Percentiles rank a stretch among this genome's conserved stretches.
These are phyloP conservation scores for Drosophila ustulata DNA, from an alignment of 2,888 invertebrate species.

Conservation along the genomic window DNA sequence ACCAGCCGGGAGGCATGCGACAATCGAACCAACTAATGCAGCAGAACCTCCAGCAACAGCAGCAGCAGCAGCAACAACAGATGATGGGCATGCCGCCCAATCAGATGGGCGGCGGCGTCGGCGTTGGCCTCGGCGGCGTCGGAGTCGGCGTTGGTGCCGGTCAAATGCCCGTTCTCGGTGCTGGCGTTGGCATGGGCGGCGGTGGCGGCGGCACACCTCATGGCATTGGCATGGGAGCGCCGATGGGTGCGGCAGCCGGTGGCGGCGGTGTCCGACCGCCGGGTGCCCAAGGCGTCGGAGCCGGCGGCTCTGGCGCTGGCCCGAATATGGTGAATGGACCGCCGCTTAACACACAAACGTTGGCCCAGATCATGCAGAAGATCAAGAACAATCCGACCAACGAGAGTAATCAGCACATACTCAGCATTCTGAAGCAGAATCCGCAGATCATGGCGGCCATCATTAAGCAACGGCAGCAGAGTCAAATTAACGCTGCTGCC, in stretches of 20 bases:
- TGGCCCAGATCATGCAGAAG: conserved; percentile 95
- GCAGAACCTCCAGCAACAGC: conserved; percentile 78
- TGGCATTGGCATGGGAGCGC: conserved; percentile 70
- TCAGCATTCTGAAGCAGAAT: conserved; percentile 96
- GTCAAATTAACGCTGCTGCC: conserved; percentile 80
- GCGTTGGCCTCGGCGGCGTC: conserved; percentile 19
- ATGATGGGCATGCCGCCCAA: conserved; percentile 84
- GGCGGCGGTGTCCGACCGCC: conserved; percentile 84
- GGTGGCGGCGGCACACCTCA: conserved; percentile 59
- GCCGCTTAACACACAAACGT: conserved; percentile 87
- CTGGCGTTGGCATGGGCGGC: conserved; percentile 74
- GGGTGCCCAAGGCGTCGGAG: conserved; percentile 81
- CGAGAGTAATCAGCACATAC: conserved; percentile 95
- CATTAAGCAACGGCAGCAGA: conserved; percentile 93
- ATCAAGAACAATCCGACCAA: conserved; percentile 95
- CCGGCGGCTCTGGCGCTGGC: conserved; percentile 57
- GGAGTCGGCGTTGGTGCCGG: conserved; percentile 39
- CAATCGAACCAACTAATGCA: conserved; percentile 86
- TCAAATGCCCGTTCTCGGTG: conserved; percentile 69
- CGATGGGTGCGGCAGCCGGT: conserved; percentile 65
- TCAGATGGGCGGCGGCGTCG: conserved; percentile 75
- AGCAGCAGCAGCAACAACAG: conserved; percentile 74
- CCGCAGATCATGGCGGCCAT: conserved; percentile 98
- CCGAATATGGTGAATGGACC: conserved; percentile 80
- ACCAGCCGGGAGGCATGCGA: conserved; percentile 79